Evolutionary conservation across 92 coral and sea anemone species (phyloP).

Genomic region (Phenganax subtilis): DNA sequence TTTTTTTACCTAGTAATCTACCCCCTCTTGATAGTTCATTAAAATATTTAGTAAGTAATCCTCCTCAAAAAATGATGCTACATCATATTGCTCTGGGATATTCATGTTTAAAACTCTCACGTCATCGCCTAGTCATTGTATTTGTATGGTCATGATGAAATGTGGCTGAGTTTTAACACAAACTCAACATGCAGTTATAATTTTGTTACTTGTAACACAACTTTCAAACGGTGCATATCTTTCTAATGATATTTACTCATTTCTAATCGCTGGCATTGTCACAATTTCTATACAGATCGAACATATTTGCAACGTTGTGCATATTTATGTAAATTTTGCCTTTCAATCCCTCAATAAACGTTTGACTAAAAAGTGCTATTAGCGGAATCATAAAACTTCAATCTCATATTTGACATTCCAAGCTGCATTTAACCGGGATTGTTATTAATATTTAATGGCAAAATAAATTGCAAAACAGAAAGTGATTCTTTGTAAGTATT

Average conservation of each 20-base stretch:
- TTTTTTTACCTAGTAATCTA: no score
- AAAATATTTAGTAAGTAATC: no score
- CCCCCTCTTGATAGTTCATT: no score
- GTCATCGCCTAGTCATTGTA: no score
- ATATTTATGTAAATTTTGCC: slow-evolving; percentile 3
- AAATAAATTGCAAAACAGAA: neutral
- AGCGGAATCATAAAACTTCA: neutral
- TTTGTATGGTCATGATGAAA: no score
- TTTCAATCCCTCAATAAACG: neutral
- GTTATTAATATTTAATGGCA: neutral
- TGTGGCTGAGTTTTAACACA: no score
- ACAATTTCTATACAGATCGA: neutral
- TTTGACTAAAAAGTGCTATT: neutral
- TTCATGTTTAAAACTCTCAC: no score
- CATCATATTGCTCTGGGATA: no score
- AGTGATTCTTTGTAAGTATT: neutral
- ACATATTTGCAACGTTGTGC: neutral
- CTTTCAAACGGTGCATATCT: neutral
- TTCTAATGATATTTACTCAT: neutral
- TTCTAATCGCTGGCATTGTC: neutral
- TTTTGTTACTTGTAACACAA: neutral
- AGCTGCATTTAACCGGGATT: neutral
- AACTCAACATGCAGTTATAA: no score
- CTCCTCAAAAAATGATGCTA: no score
- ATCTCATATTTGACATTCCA: neutral